These are phyloP conservation scores for Cremastinae sp. DNA, from an alignment of 2,888 invertebrate species.

Conservation along the genomic window DNA sequence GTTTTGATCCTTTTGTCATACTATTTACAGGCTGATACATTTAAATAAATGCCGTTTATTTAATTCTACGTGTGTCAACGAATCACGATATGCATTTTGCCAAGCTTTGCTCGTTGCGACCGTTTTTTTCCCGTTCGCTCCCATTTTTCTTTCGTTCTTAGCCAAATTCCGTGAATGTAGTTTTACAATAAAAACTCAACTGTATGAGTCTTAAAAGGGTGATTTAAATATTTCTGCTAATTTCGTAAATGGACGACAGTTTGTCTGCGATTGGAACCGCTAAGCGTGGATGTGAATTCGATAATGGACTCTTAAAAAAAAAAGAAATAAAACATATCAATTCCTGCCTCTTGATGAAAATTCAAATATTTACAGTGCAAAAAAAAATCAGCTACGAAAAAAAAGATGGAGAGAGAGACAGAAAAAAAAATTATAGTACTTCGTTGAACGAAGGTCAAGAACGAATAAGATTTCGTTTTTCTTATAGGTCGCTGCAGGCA, in stretches of 20 bases:
- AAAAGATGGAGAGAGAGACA: constrained; percentile 56
- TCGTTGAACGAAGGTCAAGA: constrained; percentile 65
- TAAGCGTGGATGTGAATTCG: constrained; percentile 59
- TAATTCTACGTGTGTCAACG: constrained; percentile 37
- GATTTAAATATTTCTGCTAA: not conserved
- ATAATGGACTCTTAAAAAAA: constrained; percentile 65
- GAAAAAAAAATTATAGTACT: constrained; percentile 66
- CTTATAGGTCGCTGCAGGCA: constrained; percentile 74
- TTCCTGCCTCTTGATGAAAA: constrained; percentile 68
- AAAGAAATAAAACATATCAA: constrained; percentile 46
- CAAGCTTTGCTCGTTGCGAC: constrained; percentile 11
- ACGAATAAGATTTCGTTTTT: constrained; percentile 67
- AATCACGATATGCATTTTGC: constrained; percentile 44
- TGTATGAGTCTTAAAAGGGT: constrained; percentile 8
- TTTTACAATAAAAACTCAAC: constrained; percentile 42
- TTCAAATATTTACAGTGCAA: constrained; percentile 71
- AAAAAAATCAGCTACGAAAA: constrained; percentile 61
- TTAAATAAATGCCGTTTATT: constrained; percentile 67
- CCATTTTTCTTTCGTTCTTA: constrained; percentile 30
- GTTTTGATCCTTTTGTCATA: constrained; percentile 64
- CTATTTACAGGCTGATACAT: constrained; percentile 71
- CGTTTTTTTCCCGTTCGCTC: constrained; percentile 15
- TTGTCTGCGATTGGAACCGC: constrained; percentile 49
- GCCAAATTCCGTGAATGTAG: constrained; percentile 22
- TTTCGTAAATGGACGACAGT: constrained; percentile 37